Evolutionary conservation across 2,888 invertebrate species (phyloP), one percentile per base, ranked within the genome.

Genomic region (Protophormia terraenovae): DNA sequence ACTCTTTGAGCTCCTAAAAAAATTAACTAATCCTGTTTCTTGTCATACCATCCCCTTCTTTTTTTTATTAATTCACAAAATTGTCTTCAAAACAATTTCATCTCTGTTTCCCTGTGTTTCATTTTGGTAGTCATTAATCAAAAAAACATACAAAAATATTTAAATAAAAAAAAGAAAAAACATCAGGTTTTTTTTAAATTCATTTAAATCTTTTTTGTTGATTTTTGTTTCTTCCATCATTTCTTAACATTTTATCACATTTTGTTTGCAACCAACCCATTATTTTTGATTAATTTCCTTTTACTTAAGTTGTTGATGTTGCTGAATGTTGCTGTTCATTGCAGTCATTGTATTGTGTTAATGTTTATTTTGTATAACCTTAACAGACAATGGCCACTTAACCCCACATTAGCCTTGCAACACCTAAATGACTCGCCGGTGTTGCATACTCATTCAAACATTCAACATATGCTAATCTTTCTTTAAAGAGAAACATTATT

Each of bases 361-460:
- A 16, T 82, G 66, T 81, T 71, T 64, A 71, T 32, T 71, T 78
- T 62, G 29, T 24, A 55, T 64, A 75, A 81, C 53, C 72, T 1
- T 29, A 32, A 35, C n/a, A 66, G 77, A 85, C 85, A 85, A 85
- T 85, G 53, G 69, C 75, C 85, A 85, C 85, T 82, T 85, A 85
- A 85, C 85, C 85, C 50, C 77, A 81, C 78, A 85, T 85, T 85
- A 85, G 78, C 81, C 73, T 78, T 62, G 85, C 77, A 85, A 85
- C 85, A 85, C 85, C 82, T 85, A 69, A 82, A 78, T 29, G 66
- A 22, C 29, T 47, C 35, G 45, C 14, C 53, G 67, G 27, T 45
- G 27, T 71, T 62, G 53, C 45, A 72, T n/a, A n/a, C 32, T 27
- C 16, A 53, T 14, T 2, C 19, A 27, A n/a, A 2, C 29, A 55